phyloP scores from a whole-genome alignment of 2,888 invertebrate genomes.

The Temnothorax unifasciatus region DNA sequence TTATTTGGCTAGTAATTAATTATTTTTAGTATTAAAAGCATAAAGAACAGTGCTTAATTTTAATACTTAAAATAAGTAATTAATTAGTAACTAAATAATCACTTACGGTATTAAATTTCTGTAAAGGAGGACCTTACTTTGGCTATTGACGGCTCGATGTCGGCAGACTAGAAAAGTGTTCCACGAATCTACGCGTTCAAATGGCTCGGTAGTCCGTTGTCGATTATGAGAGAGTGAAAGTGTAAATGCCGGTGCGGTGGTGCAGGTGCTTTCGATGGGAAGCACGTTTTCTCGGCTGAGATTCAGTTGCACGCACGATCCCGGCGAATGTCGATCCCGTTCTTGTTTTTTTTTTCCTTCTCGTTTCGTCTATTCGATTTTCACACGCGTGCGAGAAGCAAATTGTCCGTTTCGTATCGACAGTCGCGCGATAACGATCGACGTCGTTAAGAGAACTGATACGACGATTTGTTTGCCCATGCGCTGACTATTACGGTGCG shows the following conservation, averaged over 20 bases:
- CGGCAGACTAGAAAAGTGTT: constrained; percentile 20
- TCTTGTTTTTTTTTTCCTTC: neutral
- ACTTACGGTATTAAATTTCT: too few relatives aligned
- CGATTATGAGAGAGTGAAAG: constrained; percentile 73
- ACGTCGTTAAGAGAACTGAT: neutral
- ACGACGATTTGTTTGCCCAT: constrained; percentile 1
- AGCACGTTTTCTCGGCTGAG: constrained; percentile 58
- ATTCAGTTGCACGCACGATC: constrained; percentile 56
- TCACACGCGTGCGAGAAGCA: neutral
- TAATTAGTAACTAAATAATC: too few relatives aligned
- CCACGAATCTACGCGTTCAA: neutral
- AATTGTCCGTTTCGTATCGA: constrained; percentile 16
- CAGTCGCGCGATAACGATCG: constrained; percentile 21
- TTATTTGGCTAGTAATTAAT: too few relatives aligned
- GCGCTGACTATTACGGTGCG: neutral
- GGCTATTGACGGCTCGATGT: neutral
- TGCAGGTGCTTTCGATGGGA: constrained; percentile 67
- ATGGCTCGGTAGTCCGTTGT: constrained; percentile 11
- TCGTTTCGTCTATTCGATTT: neutral
- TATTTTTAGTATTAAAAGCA: too few relatives aligned
- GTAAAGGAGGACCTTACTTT: neutral
- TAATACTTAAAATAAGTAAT: too few relatives aligned
- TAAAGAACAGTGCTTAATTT: too few relatives aligned
- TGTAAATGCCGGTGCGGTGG: constrained; percentile 47
- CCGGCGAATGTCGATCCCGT: constrained; percentile 52